Base-by-base conservation (phyloP, 2,797 vertebrate genomes). In the Pteropus rufus region DNA sequence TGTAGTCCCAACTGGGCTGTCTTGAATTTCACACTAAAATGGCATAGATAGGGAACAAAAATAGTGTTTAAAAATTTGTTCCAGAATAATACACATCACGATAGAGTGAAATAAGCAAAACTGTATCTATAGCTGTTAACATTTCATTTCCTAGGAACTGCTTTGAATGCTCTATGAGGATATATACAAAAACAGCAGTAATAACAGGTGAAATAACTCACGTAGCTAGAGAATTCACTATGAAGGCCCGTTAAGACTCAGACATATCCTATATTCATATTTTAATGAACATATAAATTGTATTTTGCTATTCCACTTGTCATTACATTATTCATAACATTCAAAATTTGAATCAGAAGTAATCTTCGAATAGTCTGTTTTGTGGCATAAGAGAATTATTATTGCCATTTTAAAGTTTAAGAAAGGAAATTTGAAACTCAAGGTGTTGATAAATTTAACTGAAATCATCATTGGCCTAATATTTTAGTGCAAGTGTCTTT, bases 361-460 rank as follows among this genome's bases (percentile, higher is more conserved):
- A 84, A 97, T 95, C 67, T 90, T 97, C 94, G 93, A 83, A 89
- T 94, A 89, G 58, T 89, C 21, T 97, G 36, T 93, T 96, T 98
- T 39, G 89, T 94, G 44, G 91, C 91, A 81, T 52, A 87, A 94
- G 84, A 96, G 96, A 95, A 96, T 95, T 91, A 69, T 39, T 93
- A 75, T 7, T 73, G 41, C 76, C 41, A 19, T 93, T 87, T 84
- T 81, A 6, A 84, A 92, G 56, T 89, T 97, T 93, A 69, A 95
- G 87, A 93, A 92, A 97, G 76, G 60, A 98, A 94, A 34, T 95
- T 92, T 96, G 49, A 85, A 96, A 89, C 76, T 84, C 41, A 80
- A 11, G 56, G 18, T 92, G 24, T 81, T 91, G 52, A 54, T 92
- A 79, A 85, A 91, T 89, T 96, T 92, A 73, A 88, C 62, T 65